Conservation (phyloP, 1,140 invertebrate species). For the Lordiphosa mommai region DNA sequence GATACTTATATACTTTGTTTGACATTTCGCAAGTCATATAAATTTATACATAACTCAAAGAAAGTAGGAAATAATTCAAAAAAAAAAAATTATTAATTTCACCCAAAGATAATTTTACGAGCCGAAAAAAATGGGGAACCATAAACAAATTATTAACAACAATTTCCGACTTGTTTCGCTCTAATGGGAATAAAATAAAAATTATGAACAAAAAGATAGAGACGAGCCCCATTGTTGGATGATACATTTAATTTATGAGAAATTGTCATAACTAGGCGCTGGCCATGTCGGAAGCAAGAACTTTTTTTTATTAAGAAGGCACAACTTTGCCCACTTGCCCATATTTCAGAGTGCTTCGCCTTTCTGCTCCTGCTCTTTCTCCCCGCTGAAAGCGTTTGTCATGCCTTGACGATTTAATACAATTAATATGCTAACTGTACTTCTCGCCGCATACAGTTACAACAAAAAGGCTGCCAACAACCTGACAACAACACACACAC, state of each 20-base stretch:
- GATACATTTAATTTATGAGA: conserved; percentile 37
- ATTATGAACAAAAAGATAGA: conserved; percentile 22
- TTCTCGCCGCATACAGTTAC: conserved; percentile 60
- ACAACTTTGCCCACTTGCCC: conserved; percentile 53
- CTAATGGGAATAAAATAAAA: conserved; percentile 29
- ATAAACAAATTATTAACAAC: conserved; percentile 12
- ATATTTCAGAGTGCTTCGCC: conserved; percentile 35
- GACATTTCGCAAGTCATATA: too few relatives aligned
- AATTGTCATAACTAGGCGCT: conserved; percentile 35
- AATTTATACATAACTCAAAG: too few relatives aligned
- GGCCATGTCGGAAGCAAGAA: conserved; percentile 44
- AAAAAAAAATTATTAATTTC: too few relatives aligned
- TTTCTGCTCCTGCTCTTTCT: neutral
- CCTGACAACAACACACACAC: conserved; percentile 34
- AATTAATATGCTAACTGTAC: conserved; percentile 78
- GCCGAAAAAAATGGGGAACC: neutral
- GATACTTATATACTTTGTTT: too few relatives aligned
- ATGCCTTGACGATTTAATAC: conserved; percentile 66
- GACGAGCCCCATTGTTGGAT: conserved; percentile 43
- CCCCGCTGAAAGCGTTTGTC: conserved; percentile 31
- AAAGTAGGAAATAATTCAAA: too few relatives aligned
- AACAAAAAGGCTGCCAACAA: conserved; percentile 46
- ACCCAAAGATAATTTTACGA: too few relatives aligned
- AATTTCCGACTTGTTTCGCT: conserved; percentile 44
- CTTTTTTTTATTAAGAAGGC: conserved; percentile 35